Conservation (phyloP, 2,113 vertebrate genomes). For the Tyto alba region DNA sequence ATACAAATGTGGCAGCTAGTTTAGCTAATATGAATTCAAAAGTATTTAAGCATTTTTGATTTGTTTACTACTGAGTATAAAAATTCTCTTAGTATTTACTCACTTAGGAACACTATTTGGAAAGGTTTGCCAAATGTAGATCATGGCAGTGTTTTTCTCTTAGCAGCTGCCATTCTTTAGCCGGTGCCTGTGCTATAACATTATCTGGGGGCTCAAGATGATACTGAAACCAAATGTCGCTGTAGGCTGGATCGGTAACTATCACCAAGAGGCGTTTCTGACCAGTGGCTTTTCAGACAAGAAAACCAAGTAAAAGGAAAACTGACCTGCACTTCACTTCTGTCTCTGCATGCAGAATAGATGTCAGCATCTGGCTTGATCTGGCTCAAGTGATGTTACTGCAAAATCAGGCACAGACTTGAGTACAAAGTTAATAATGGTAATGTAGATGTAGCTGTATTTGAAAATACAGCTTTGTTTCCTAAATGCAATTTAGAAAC, state of each 20-base stretch:
- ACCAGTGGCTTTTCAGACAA: not conserved
- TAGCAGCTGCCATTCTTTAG: not conserved
- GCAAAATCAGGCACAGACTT: not conserved
- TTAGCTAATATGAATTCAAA: not conserved
- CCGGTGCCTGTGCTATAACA: not conserved
- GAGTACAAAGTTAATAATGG: fast-evolving
- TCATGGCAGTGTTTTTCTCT: not conserved
- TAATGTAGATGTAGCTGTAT: not conserved
- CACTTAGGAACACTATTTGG: not conserved
- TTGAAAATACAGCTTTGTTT: not conserved
- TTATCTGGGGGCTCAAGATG: not conserved
- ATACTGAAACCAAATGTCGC: not conserved
- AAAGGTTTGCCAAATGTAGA: not conserved
- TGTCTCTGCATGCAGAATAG: not conserved
- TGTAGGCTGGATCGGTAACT: not conserved
- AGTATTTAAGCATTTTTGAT: not conserved
- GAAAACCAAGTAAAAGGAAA: not conserved
- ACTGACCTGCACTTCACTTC: not conserved
- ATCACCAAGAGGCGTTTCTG: not conserved
- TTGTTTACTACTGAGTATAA: not conserved
- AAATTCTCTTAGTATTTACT: not conserved
- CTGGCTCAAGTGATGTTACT: not conserved
- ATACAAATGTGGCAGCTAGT: not conserved
- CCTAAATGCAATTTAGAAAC: not conserved
- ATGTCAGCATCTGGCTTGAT: not conserved